Percentiles rank a stretch among this genome's conserved stretches.
phyloP scores from a whole-genome alignment of 1,140 invertebrate genomes.

The Drosophila sucinea region DNA sequence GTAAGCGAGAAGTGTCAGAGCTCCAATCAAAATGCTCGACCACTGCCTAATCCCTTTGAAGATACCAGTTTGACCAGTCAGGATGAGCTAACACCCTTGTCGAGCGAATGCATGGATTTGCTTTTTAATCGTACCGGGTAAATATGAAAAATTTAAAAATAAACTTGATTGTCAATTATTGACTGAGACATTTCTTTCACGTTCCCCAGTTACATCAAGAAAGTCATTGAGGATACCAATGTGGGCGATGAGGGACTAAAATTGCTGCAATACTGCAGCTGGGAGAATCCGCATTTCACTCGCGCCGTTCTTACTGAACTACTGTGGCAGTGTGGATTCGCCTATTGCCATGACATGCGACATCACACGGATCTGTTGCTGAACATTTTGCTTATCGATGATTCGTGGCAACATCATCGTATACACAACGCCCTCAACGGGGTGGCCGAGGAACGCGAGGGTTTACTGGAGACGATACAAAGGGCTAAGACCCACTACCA shows the following conservation, averaged over 20 bases:
- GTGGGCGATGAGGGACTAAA: conserved; percentile 95
- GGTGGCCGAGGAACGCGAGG: conserved; percentile 95
- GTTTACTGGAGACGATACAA: conserved; percentile 96
- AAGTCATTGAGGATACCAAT: conserved; percentile 97
- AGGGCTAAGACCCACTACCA: conserved; percentile 97
- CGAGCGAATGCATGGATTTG: conserved; percentile 90
- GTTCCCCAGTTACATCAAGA: conserved; percentile 93
- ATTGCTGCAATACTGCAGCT: conserved; percentile 95
- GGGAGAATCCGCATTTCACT: conserved; percentile 98
- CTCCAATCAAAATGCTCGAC: conserved; percentile 86
- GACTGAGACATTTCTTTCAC: conserved; percentile 7
- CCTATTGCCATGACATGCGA: conserved; percentile 96
- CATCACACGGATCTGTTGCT: conserved; percentile 95
- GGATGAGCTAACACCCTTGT: conserved; percentile 90
- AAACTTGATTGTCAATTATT: background rate
- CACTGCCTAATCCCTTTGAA: conserved; percentile 92
- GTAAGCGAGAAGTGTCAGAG: conserved; percentile 91
- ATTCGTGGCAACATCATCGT: conserved; percentile 97
- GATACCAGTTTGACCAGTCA: conserved; percentile 86
- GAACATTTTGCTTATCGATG: conserved; percentile 94
- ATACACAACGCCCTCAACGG: conserved; percentile 96
- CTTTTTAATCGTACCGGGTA: conserved; percentile 91
- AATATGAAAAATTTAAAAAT: background rate
- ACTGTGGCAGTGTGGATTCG: conserved; percentile 96
- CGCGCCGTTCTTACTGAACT: conserved; percentile 94